These are phyloP conservation scores for Erpetoichthys calabaricus DNA, from an alignment of 2,797 vertebrate species.

Conservation along the genomic window DNA sequence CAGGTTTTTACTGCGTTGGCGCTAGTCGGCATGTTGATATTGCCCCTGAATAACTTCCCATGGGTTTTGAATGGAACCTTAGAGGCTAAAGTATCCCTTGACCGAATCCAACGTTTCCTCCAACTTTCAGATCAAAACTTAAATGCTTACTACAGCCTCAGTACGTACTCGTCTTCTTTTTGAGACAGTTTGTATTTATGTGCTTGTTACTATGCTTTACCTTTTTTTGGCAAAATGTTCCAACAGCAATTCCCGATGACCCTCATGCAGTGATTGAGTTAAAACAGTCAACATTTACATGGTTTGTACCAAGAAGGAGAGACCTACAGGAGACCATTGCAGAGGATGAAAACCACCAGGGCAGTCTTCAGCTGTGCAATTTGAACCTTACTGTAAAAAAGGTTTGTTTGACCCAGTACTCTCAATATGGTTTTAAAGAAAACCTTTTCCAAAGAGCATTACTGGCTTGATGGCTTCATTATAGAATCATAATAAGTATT, in stretches of 20 bases:
- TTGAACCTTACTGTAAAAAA: slow-evolving; percentile 60
- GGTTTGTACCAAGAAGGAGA: slow-evolving; percentile 35
- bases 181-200: slow-evolving; percentile 5
- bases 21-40: slow-evolving; percentile 78
- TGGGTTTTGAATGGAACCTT: slow-evolving; percentile 84
- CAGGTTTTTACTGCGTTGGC: slow-evolving; percentile 91
- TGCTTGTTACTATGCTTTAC: background rate
- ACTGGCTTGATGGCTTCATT: too few relatives aligned
- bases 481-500: too few relatives aligned
- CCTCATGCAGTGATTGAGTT: slow-evolving; percentile 49
- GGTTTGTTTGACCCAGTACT: slow-evolving; percentile 37
- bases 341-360: slow-evolving; percentile 11
- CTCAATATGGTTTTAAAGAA: too few relatives aligned
- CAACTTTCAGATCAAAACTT: slow-evolving; percentile 65
- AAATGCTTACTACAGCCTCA: slow-evolving; percentile 61
- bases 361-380: slow-evolving; percentile 49
- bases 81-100: slow-evolving; percentile 87
- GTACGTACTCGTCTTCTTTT: slow-evolving; percentile 33
- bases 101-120: slow-evolving; percentile 77
- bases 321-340: slow-evolving; percentile 4
- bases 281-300: slow-evolving; percentile 64
- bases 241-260: slow-evolving; percentile 55
- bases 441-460: too few relatives aligned
- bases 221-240: background rate
- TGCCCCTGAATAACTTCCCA: slow-evolving; percentile 83